phyloP scores from a whole-genome alignment of 2,888 invertebrate genomes.

The Napeogenes inachia region DNA sequence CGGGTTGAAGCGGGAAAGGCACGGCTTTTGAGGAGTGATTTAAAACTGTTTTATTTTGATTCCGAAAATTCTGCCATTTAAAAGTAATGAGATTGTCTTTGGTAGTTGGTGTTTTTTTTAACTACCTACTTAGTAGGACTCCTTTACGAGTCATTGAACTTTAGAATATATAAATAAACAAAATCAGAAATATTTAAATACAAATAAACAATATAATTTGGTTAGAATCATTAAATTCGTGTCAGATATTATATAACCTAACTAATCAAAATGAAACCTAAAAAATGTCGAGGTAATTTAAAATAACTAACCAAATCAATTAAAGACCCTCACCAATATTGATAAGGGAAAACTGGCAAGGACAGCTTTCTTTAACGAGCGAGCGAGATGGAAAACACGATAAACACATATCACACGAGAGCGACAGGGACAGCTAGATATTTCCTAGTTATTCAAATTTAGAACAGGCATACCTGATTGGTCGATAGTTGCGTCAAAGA shows the following conservation, averaged over 20 bases:
- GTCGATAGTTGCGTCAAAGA: slow-evolving; percentile 53
- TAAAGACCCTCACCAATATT: slow-evolving; percentile 13
- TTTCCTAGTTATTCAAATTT: slow-evolving; percentile 29
- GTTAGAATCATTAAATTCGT: not conserved
- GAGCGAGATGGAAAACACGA: slow-evolving; percentile 6
- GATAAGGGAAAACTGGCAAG: slow-evolving; percentile 20
- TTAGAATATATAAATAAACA: not conserved
- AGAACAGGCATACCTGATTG: slow-evolving; percentile 53
- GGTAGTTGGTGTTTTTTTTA: slow-evolving; percentile 16
- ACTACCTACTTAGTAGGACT: not conserved
- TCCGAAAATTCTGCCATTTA: slow-evolving; percentile 25
- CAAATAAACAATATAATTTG: not conserved
- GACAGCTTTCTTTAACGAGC: slow-evolving; percentile 12
- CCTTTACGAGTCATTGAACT: not conserved
- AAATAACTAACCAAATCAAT: slow-evolving; percentile 23
- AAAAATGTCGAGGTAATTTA: slow-evolving; percentile 25
- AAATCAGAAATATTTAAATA: not conserved
- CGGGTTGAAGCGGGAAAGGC: slow-evolving; percentile 38
- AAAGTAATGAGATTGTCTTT: slow-evolving; percentile 26
- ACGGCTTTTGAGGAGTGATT: slow-evolving; percentile 29
- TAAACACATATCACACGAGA: slow-evolving; percentile 1
- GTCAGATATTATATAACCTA: not conserved
- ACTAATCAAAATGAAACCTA: slow-evolving; percentile 7
- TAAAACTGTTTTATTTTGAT: slow-evolving; percentile 29
- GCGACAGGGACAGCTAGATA: slow-evolving; percentile 48